Evolutionary conservation across 1,140 invertebrate species (phyloP), one percentile per base, ranked within the genome.

Genomic region (Neodiprion lecontei): DNA sequence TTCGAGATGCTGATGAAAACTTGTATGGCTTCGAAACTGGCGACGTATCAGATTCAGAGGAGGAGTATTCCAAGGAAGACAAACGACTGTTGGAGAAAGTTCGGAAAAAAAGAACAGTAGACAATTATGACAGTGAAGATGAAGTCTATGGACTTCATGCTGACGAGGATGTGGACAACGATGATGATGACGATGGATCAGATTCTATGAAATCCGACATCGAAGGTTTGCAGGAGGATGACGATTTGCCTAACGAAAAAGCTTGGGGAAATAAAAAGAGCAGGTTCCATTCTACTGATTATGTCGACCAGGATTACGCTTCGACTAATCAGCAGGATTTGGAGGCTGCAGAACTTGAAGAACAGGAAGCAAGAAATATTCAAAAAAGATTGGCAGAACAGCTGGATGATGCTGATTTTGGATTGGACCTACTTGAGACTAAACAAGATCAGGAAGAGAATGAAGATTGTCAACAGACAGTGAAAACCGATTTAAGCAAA

Each of bases 211-310:
- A 85, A 21, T 94, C 93, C 85, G 94, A 95, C 86, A 91, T 94
- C 50, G 94, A 95, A 86, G 92, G 91, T 0, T 90, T 92, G 78
- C 87, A 90, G 73, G 91, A 92, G 77, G 92, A 93, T 82, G 89
- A 91, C 78, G 88, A 90, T 78, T 86, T 97, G 66, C 95, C 95
- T 8, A 91, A 96, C 85, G 90, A 91, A 11, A 93, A 93, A 88
- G 95, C 95, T 21, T 98, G 97, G 96, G 96, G 96, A 11, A 92
- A 92, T 79, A 94, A 94, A 75, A 94, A 94, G 78, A 91, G 88
- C 78, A 89, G 90, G 65, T 98, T 93, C 86, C 97, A 96, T 86
- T 93, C 93, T 67, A 95, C 96, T 1, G 96, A 97, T 89, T 97
- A 95, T 87, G 92, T 96, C 14, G 96, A 97, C 89, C 90, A 93